Evolutionary conservation across 2,113 vertebrate genomes (phyloP).

Genomic region (Mesitornis unicolor): DNA sequence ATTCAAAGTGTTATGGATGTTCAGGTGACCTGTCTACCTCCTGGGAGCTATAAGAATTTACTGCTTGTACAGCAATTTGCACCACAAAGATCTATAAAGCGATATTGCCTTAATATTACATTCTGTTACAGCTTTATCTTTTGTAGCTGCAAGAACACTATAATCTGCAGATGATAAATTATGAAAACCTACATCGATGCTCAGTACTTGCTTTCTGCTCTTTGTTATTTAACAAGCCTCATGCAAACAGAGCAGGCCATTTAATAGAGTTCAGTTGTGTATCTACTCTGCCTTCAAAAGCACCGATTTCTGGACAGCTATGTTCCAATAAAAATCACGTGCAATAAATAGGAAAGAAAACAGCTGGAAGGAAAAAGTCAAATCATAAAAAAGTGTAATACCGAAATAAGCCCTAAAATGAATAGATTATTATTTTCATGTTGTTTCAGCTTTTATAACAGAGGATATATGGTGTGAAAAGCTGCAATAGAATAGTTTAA

Average conservation of each 20-base stretch:
- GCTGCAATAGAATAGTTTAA: background rate
- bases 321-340: background rate
- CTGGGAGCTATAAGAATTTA: background rate
- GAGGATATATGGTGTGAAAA: background rate
- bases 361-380: constrained; percentile 1
- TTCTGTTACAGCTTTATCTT: background rate
- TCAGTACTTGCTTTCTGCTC: background rate
- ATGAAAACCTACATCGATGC: background rate
- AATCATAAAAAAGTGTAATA: background rate
- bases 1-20: background rate
- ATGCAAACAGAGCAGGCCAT: background rate
- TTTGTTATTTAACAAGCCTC: background rate
- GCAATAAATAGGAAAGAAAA: constrained; percentile 43
- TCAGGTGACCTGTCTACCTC: background rate
- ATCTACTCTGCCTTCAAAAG: constrained; percentile 18
- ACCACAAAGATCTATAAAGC: background rate
- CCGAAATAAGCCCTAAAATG: background rate
- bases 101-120: background rate
- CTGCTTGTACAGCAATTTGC: background rate
- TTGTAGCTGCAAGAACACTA: background rate
- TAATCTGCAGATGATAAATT: background rate
- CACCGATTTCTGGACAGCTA: background rate
- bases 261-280: background rate
- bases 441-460: background rate
- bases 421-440: background rate